Base-by-base conservation (phyloP, 2,888 invertebrate genomes). In the Thymelicus lineola region DNA sequence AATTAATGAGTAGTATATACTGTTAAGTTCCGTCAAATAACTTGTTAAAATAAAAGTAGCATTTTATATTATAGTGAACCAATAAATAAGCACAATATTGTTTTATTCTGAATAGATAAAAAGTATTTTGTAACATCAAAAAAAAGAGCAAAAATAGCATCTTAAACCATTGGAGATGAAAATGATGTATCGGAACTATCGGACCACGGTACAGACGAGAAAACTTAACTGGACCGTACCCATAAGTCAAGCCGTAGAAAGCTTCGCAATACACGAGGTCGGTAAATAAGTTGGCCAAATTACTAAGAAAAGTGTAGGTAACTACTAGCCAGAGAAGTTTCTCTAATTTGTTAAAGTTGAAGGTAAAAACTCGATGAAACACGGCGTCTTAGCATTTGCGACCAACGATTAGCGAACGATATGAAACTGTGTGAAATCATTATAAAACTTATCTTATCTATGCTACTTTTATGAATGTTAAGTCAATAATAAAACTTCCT, bases 211-310 rank as follows among this genome's bases (percentile, higher is more conserved):
- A 50, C 48, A 42, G 14, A 36, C 38, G 14, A 58, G 17, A 57
- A 12, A 45, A 57, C 38, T 63, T 48, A 63, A 69, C 50, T 42
- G 58, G 50, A 50, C 28, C 48, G 38, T 58, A 63, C 20, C 50
- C 38, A 58, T 69, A 69, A 63, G 69, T 70, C 63, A 70, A 64
- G 63, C 6, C 42, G 63, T 70, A 70, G 69, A 69, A 69, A 69
- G 69, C 63, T 64, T 57, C 57, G 62, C 68, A 20, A 69, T 57
- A 57, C 17, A 63, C 50, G 69, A 48, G 68, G 62, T 58, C 68
- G 48, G 46, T 69, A 35, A 70, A 59, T 59, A 70, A 64, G 50
- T 59, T 64, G 69, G 58, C 64, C 69, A 59, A 70, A 70, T 50
- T 63, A 48, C 59, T 17, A 64, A 58, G 48, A 64, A 69, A 70